Percentiles rank a stretch among this genome's conserved stretches.
Evolutionary conservation across 2,888 invertebrate species (phyloP).

Genomic region (Eulithis testata): DNA sequence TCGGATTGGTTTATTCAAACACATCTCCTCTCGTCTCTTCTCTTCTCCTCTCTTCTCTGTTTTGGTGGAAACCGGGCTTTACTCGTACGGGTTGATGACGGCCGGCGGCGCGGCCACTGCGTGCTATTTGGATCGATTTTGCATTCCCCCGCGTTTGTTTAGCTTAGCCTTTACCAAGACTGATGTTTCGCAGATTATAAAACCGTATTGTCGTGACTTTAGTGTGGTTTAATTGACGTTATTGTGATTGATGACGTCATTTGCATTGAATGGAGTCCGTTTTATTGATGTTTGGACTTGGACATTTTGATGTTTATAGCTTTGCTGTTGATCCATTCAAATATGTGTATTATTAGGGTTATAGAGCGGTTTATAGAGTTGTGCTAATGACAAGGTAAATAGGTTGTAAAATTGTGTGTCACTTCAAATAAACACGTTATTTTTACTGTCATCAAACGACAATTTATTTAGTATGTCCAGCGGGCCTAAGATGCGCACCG

Average conservation of each 20-base stretch:
- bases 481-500: too few species aligned
- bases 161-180: conserved; percentile 19
- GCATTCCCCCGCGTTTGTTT: conserved; percentile 14
- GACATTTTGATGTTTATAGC: conserved; percentile 23
- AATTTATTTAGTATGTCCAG: too few species aligned
- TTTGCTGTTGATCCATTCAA: conserved; percentile 27
- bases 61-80: too few species aligned
- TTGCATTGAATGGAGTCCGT: conserved; percentile 41
- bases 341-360: conserved; percentile 14
- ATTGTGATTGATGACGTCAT: conserved; percentile 44
- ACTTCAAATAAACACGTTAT: not conserved
- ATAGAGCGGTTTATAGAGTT: not conserved
- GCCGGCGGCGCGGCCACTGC: not conserved
- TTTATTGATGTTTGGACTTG: conserved; percentile 39
- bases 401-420: conserved; percentile 4
- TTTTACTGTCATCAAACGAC: not conserved
- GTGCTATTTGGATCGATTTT: not conserved
- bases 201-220: conserved; percentile 40
- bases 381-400: conserved; percentile 1
- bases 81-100: not conserved
- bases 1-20: too few species aligned
- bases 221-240: conserved; percentile 44
- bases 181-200: conserved; percentile 48
- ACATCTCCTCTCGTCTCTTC: too few species aligned
- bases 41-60: too few species aligned